Percentiles rank a stretch among this genome's conserved stretches.
Evolutionary conservation across 2,113 vertebrate genomes (phyloP).

Genomic region (Leucoraja erinaceus): DNA sequence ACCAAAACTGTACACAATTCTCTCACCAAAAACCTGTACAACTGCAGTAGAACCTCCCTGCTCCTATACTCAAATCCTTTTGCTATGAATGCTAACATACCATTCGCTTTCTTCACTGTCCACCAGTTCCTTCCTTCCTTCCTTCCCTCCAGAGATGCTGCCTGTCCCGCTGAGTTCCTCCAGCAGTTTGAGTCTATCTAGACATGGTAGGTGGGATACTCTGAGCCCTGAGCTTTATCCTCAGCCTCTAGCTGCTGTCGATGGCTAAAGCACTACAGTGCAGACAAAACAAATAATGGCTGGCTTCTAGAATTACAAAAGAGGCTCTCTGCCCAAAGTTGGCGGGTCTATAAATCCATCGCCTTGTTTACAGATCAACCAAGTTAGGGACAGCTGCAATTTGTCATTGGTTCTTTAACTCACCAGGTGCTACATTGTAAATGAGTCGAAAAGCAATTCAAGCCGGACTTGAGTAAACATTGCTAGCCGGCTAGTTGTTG

Average conservation of each 20-base stretch:
- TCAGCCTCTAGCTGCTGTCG: too few species aligned
- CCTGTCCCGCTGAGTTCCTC: too few species aligned
- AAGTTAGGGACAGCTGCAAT: conserved; percentile 40
- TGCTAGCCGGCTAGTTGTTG: conserved; percentile 43
- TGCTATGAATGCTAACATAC: too few species aligned
- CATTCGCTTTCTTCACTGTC: too few species aligned
- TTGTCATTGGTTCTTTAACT: conserved; percentile 39
- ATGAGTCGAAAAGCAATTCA: conserved; percentile 44
- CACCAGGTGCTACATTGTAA: conserved; percentile 41
- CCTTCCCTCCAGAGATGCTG: too few species aligned
- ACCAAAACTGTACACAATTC: too few species aligned
- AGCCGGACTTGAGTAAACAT: conserved; percentile 46
- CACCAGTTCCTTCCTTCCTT: too few species aligned
- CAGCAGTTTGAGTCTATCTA: too few species aligned
- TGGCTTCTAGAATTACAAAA: conserved; percentile 1
- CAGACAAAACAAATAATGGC: background rate
- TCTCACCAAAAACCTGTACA: too few species aligned
- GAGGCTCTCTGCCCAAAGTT: background rate
- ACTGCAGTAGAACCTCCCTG: too few species aligned
- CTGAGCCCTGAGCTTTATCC: background rate
- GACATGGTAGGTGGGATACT: background rate
- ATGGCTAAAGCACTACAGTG: background rate
- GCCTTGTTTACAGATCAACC: conserved; percentile 37
- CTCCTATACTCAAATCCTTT: too few species aligned
- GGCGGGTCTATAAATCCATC: conserved; percentile 40